These are phyloP conservation scores for Callopanchax toddi DNA, from an alignment of 2,113 vertebrate species.

Conservation along the genomic window DNA sequence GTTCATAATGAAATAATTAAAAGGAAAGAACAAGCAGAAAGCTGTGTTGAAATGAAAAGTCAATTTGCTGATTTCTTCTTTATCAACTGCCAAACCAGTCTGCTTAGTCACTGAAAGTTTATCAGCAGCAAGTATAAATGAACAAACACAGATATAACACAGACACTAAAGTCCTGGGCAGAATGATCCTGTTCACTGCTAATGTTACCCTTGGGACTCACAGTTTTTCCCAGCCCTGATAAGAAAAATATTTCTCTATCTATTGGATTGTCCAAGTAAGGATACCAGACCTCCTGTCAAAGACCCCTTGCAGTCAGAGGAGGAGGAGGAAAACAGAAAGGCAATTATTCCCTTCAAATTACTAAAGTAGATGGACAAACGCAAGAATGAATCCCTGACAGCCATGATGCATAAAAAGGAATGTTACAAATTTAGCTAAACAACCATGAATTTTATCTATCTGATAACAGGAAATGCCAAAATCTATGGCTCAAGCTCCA, in stretches of 20 bases:
- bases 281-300: slow-evolving; percentile 56
- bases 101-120: slow-evolving; percentile 47
- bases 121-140: slow-evolving; percentile 53
- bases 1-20: background rate
- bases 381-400: slow-evolving; percentile 23
- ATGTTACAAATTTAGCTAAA: slow-evolving; percentile 29
- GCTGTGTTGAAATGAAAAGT: slow-evolving; percentile 19
- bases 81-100: slow-evolving; percentile 20
- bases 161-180: slow-evolving; percentile 31
- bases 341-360: slow-evolving; percentile 15
- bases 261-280: slow-evolving; percentile 44
- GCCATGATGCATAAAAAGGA: background rate
- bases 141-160: slow-evolving; percentile 50
- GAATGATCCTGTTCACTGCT: slow-evolving; percentile 41
- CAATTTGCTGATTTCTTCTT: slow-evolving; percentile 12
- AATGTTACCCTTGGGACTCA: slow-evolving; percentile 48
- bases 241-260: slow-evolving; percentile 70
- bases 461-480: slow-evolving; percentile 71
- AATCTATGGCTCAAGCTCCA: slow-evolving; percentile 36
- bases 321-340: slow-evolving; percentile 14
- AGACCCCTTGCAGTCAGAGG: slow-evolving; percentile 24
- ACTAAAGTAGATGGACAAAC: slow-evolving; percentile 22
- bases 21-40: background rate
- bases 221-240: slow-evolving; percentile 51
- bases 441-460: slow-evolving; percentile 30